Conservation (phyloP, 2,888 invertebrate genomes). For the Amphipyra berbera region DNA sequence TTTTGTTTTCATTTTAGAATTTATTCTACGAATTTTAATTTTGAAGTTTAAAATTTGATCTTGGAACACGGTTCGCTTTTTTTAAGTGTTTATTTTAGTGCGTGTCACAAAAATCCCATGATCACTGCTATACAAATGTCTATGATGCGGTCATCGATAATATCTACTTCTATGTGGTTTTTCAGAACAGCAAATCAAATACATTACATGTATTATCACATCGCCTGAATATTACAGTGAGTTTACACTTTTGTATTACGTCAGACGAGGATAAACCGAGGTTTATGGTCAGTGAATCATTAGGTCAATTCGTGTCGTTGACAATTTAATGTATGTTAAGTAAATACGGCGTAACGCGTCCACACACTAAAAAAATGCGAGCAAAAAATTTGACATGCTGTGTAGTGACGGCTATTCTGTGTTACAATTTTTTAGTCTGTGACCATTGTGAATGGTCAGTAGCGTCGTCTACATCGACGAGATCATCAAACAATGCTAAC, state of each 20-base stretch:
- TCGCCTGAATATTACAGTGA: conserved; percentile 64
- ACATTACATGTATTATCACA: conserved; percentile 62
- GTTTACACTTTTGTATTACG: conserved; percentile 77
- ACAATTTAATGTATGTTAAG: conserved; percentile 84
- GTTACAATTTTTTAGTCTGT: conserved; percentile 69
- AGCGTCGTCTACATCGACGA: conserved; percentile 69
- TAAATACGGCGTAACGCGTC: conserved; percentile 70
- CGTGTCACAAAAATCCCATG: background rate
- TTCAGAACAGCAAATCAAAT: conserved; percentile 59
- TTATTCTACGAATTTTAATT: background rate
- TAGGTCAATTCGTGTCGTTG: conserved; percentile 86
- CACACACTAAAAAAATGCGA: conserved; percentile 64
- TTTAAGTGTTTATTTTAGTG: background rate
- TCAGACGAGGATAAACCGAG: conserved; percentile 83
- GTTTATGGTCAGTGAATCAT: conserved; percentile 87
- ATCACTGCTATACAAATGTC: conserved; percentile 4
- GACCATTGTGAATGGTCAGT: conserved; percentile 69
- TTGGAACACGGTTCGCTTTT: background rate
- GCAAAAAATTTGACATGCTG: conserved; percentile 64
- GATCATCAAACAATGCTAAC: conserved; percentile 78
- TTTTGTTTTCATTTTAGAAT: background rate
- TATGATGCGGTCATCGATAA: conserved; percentile 34
- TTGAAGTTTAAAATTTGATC: background rate
- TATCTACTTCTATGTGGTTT: conserved; percentile 49
- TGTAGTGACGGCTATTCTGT: conserved; percentile 47